Evolutionary conservation across 2,888 invertebrate species (phyloP), one percentile per base, ranked within the genome.

Genomic region (Ophioninae sp.): DNA sequence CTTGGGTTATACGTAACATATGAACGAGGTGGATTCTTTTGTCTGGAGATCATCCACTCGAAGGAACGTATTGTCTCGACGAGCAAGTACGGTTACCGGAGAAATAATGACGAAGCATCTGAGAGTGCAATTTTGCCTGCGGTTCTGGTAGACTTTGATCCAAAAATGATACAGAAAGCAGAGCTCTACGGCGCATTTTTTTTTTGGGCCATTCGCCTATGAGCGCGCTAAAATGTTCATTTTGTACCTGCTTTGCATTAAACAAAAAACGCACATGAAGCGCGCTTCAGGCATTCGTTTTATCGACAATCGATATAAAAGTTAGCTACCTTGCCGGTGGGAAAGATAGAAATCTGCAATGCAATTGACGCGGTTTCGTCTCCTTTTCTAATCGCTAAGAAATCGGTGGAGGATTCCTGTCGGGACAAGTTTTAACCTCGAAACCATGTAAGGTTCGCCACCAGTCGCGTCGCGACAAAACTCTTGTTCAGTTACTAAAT

Each of bases 11-110:
- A 13, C 51, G 17, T 51, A 51, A 51, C 6, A 51, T 13, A 13
- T 51, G 51, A 51, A 0, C 51, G 51, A 17, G 51, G 41, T 20
- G 7, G 44, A 56, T 56, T 23, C 56, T 69, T 74, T 74, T 64
- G 39, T 51, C 22, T 39, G 44, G 3, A 0, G 10, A 44, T 3
- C 10, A 44, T 51, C 44, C 2, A 51, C 17, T 2, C 5, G 13
- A 51, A 51, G 17, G 17, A 51, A 51, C 51, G 51, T 51, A 51
- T 51, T 51, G 13, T 3, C 51, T 51, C 51, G 51, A 17, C 13
- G 51, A 51, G 13, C 51, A 51, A 51, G 13, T 51, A 51, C 51
- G 51, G 51, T 51, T 17, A 51, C 51, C 51, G 17, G 17, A 17
- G 5, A 17, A 5, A 17, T 17, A 51, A 51, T 17, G 17, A 51